These are phyloP conservation scores for Stenodera caucasica DNA, from an alignment of 2,888 invertebrate genomes.

Conservation along the genomic window DNA sequence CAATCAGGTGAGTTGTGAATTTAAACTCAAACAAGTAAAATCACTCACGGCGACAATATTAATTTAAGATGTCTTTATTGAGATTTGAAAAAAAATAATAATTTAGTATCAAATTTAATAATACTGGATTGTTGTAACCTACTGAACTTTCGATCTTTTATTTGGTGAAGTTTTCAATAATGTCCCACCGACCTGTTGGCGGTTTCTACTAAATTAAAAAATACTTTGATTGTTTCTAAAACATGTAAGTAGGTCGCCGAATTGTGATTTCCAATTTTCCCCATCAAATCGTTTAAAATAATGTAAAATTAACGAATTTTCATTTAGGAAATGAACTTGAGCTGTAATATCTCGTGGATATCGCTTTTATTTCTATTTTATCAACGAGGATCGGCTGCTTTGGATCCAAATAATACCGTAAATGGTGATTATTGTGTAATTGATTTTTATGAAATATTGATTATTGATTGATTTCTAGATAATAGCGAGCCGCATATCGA, in stretches of 20 bases:
- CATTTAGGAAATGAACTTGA: neutral
- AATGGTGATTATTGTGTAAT: neutral
- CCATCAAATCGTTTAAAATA: too few relatives aligned
- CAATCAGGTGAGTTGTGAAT: neutral
- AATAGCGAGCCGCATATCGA: constrained; percentile 70
- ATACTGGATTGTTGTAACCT: constrained; percentile 18
- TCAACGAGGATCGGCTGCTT: neutral
- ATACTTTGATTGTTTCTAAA: constrained; percentile 10
- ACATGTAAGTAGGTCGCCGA: constrained; percentile 14
- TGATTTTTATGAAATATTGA: neutral
- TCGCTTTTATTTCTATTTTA: neutral
- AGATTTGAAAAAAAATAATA: neutral
- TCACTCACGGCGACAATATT: neutral
- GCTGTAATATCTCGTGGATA: neutral
- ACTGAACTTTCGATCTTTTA: constrained; percentile 27
- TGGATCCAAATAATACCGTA: neutral
- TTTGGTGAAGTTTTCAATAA: constrained; percentile 21
- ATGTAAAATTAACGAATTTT: too few relatives aligned
- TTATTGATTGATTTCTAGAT: neutral
- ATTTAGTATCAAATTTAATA: neutral
- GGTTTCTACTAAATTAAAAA: constrained; percentile 19
- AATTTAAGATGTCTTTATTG: neutral
- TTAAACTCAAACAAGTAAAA: neutral
- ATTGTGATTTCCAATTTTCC: neutral
- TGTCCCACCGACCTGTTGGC: constrained; percentile 10